Base-by-base conservation (phyloP, 1,140 invertebrate species). In the Pteromalus puparum region DNA sequence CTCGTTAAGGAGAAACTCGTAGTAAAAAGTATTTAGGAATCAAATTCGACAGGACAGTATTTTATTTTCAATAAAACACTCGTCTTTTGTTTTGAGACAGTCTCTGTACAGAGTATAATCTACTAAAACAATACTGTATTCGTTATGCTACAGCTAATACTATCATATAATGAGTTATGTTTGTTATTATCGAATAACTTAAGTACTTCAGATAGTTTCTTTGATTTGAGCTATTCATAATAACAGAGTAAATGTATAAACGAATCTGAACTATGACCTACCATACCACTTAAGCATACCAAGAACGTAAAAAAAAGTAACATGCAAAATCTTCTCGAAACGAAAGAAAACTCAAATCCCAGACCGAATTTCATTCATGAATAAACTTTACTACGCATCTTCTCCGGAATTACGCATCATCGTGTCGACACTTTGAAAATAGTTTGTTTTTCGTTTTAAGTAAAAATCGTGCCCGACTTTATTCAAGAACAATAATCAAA, bases 11-110 rank as follows among this genome's bases (percentile, higher is more conserved):
- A 89, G 82, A 72, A 80, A 80, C 24, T 76, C 38, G 34, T 10
- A 72, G 38, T 68, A 68, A 65, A 84, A 81, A 75, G 67, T 68
- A 76, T 70, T 3, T 61, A 86, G 85, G 68, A 88, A 81, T 72
- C 86, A 83, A 77, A 67, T 67, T 82, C 76, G 18, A 67, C 65
- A 68, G 9, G 68, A 2, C 15, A 7, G 53, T 21, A 7, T n/a
- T 61, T n/a, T 42, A n/a, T 81, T 46, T 34, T 48, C 38, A 26
- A 5, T 42, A 24, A 80, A 80, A 38, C 46, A 38, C 34, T 38
- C 5, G 12, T 76, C 53, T 61, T 53, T 72, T 83, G 18, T 78
- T 72, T 78, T 61, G 68, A 73, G 28, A 70, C 26, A 83, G 12
- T 65, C 68, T 79, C 42, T n/a, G 21, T 78, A 72, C 24, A 53